These are phyloP conservation scores for Ips nitidus DNA, from an alignment of 1,140 invertebrate species.

Conservation along the genomic window DNA sequence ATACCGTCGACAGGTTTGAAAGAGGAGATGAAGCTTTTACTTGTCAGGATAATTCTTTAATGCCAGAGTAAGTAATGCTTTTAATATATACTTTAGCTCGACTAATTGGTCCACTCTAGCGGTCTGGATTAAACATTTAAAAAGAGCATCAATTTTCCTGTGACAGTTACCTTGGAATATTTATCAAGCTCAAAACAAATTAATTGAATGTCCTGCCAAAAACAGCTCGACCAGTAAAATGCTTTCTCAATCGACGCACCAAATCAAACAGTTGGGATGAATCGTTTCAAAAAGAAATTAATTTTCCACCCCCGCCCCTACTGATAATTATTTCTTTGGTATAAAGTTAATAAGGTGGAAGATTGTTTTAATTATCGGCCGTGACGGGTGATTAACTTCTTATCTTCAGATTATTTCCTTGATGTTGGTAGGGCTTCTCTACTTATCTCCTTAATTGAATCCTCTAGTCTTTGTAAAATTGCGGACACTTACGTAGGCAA, in stretches of 20 bases:
- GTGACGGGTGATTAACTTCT: too few species aligned
- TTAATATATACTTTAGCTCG: background rate
- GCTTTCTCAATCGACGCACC: conserved; percentile 5
- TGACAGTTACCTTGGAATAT: too few species aligned
- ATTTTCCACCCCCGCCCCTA: background rate
- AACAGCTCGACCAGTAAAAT: background rate
- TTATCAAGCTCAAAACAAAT: background rate
- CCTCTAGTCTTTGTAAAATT: background rate
- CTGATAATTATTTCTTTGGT: background rate
- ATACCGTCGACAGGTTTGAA: conserved; percentile 57
- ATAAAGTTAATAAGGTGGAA: background rate
- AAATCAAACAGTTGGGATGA: background rate
- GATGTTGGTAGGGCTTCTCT: too few species aligned
- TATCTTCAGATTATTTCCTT: too few species aligned
- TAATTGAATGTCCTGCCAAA: conserved; percentile 2
- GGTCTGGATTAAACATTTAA: too few species aligned
- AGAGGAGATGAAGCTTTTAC: conserved; percentile 56
- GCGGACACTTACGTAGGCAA: background rate
- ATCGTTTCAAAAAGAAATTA: background rate
- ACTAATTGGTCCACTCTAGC: background rate
- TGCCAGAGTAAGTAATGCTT: conserved; percentile 28
- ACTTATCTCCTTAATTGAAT: background rate
- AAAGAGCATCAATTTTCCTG: too few species aligned
- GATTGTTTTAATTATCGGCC: background rate
- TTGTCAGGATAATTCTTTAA: conserved; percentile 46